These are phyloP conservation scores for Hemichromis elongatus DNA, from an alignment of 2,113 vertebrate genomes.

Conservation along the genomic window DNA sequence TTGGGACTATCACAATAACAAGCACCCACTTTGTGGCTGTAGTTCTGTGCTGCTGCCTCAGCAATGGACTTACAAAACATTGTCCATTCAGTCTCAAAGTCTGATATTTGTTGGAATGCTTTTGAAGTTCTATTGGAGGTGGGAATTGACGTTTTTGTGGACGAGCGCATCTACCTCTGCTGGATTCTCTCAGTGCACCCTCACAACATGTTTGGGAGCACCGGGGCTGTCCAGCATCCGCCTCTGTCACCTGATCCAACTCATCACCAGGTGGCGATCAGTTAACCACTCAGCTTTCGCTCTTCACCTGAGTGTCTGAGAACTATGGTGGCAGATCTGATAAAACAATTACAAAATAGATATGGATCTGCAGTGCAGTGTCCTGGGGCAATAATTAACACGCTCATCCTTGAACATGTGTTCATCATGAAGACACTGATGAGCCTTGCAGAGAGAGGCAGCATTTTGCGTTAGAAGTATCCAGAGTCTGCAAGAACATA, in stretches of 20 bases:
- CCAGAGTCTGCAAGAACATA: neutral
- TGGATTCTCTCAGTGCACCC: neutral
- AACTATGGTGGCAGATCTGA: neutral
- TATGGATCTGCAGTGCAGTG: neutral
- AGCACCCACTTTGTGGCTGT: neutral
- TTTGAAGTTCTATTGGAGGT: neutral
- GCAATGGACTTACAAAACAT: rapidly evolving
- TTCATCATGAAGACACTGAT: neutral
- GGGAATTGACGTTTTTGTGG: neutral
- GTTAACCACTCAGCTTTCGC: neutral
- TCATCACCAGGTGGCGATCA: neutral
- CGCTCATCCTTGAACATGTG: neutral
- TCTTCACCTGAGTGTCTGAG: neutral
- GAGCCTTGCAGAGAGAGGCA: neutral
- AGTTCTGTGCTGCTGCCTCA: rapidly evolving
- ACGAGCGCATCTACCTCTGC: neutral
- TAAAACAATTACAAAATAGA: neutral
- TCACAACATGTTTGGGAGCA: neutral
- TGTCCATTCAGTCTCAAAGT: neutral
- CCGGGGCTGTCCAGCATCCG: neutral
- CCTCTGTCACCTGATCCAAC: neutral
- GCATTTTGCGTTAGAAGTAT: neutral
- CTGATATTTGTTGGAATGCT: neutral
- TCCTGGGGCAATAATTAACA: neutral
- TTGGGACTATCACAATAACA: neutral